phyloP scores from a whole-genome alignment of 2,888 invertebrate genomes.

The Papilio protenor region DNA sequence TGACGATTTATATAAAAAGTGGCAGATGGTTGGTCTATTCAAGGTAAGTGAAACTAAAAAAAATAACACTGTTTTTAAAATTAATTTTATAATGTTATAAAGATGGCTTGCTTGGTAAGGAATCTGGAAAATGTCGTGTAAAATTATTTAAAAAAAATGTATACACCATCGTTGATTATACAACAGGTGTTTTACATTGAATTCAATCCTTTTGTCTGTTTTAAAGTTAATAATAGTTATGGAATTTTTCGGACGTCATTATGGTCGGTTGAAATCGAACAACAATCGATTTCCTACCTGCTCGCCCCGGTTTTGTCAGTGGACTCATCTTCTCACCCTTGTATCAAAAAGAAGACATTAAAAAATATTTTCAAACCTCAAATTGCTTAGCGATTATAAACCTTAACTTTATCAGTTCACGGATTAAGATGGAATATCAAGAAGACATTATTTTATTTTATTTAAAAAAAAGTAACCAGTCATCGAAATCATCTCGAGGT shows the following conservation, averaged over 20 bases:
- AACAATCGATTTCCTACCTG: conserved; percentile 81
- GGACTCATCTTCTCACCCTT: conserved; percentile 71
- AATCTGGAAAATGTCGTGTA: background rate
- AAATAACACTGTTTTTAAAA: no score
- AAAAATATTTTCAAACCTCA: conserved; percentile 53
- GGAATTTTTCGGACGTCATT: conserved; percentile 41
- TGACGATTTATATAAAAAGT: background rate
- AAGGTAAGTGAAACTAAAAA: no score
- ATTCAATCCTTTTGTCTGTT: conserved; percentile 54
- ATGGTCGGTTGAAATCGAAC: conserved; percentile 55
- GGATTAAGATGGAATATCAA: conserved; percentile 20
- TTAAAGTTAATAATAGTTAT: conserved; percentile 43
- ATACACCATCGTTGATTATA: background rate
- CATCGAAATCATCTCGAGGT: conserved; percentile 72
- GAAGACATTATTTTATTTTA: conserved; percentile 56
- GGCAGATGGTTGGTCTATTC: no score
- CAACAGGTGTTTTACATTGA: conserved; percentile 53
- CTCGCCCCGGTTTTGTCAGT: conserved; percentile 65
- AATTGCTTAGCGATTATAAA: conserved; percentile 12
- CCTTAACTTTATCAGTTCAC: conserved; percentile 19
- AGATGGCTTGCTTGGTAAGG: background rate
- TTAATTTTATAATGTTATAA: no score
- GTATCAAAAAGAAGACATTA: conserved; percentile 60
- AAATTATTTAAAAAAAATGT: background rate
- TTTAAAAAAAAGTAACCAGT: conserved; percentile 71